Base-by-base conservation (phyloP, 1,140 invertebrate genomes). In the Drosophila sechellia region DNA sequence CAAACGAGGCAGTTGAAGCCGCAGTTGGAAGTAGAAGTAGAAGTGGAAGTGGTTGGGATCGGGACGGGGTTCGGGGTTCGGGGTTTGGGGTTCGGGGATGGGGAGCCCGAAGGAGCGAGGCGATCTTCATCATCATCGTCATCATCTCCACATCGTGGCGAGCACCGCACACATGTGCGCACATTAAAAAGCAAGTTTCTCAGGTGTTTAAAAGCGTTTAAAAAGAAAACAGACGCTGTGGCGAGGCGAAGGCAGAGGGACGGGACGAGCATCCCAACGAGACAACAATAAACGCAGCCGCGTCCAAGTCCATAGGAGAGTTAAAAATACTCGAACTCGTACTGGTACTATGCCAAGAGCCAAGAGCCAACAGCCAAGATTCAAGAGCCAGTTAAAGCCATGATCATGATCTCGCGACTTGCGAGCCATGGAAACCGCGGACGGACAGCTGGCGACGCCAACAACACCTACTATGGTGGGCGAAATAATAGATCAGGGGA, bases 161-260 rank as follows among this genome's bases (percentile, higher is more conserved):
- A 53, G 69, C 74, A 48, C 61, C 64, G 66, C 75, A 72, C 74
- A 78, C 65, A 70, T 89, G 79, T 83, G 79, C 80, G 79, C 84
- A 89, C 84, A 89, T 89, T 89, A 87, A 87, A 87, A 89, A 89
- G 84, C 84, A 89, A 89, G 84, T 89, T 89, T 89, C 84, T 89
- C 84, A 89, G 84, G 84, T 89, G 84, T 89, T 89, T 89, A 90
- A 89, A 89, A 89, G 84, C 85, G 85, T 89, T 89, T 89, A 90
- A 89, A 89, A 89, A 89, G 84, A 89, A 89, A 90, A 89, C 84
- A 87, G 76, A 84, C 78, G 48, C 64, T 43, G n/a, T 11, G 65
- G 68, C 52, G 42, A 43, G 53, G 42, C 15, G 39, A 40, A 35
- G 59, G 52, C 20, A 34, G 22, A 27, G 55, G 50, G 49, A 31